A percentile compares a stretch with the other conserved stretches of the same genome.
These are phyloP conservation scores for Trissonchulus sp. DNA, from an alignment of 2,888 invertebrate species.

Conservation along the genomic window DNA sequence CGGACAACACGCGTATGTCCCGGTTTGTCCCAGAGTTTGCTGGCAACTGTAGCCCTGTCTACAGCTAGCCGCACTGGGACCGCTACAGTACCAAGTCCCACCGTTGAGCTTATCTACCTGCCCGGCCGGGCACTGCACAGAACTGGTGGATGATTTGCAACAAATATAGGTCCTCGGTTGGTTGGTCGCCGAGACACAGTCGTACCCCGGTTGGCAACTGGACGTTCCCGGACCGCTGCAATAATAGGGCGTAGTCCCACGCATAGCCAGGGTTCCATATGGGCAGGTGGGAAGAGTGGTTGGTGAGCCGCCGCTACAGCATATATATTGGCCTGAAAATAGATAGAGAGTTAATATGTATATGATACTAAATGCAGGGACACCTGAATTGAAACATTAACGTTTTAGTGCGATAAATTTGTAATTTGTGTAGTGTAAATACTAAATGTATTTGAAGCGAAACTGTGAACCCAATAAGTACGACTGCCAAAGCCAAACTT, in stretches of 20 bases:
- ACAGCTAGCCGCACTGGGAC: background rate
- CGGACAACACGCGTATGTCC: slow-evolving; percentile 16
- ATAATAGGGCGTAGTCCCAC: background rate
- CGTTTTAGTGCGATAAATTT: too few relatives aligned
- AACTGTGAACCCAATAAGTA: too few relatives aligned
- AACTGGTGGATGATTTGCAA: background rate
- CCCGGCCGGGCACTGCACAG: background rate
- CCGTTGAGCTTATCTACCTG: background rate
- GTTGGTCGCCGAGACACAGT: background rate
- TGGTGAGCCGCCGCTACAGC: background rate
- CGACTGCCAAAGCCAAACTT: too few relatives aligned
- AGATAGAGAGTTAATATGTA: too few relatives aligned
- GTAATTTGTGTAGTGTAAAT: too few relatives aligned
- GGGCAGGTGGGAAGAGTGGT: background rate
- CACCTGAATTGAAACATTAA: too few relatives aligned
- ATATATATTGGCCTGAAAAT: slow-evolving; percentile 18
- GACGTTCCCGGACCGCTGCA: background rate
- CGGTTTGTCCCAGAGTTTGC: background rate
- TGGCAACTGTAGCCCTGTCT: slow-evolving; percentile 9
- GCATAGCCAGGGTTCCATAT: background rate
- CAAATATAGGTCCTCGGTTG: background rate
- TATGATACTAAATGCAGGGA: too few relatives aligned
- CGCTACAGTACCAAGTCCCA: slow-evolving; percentile 5
- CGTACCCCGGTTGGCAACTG: background rate
- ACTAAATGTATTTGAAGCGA: too few relatives aligned